Conservation (phyloP, 2,113 vertebrate species). For the Microcebus lehilahytsara region DNA sequence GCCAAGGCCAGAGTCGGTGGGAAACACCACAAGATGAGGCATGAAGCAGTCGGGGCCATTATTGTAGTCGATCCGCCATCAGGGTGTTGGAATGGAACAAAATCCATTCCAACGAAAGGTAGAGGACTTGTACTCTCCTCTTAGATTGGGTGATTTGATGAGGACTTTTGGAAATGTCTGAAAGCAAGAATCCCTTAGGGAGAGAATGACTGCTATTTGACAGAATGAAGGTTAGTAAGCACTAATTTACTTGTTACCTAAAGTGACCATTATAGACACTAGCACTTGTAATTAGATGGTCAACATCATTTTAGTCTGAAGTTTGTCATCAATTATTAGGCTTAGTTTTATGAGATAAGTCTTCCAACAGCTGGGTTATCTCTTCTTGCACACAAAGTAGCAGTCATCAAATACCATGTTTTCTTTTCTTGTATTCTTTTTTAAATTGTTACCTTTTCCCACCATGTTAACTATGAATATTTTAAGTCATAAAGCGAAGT, state of each 20-base stretch:
- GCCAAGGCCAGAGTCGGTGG: background rate
- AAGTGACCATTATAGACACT: background rate
- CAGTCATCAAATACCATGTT: background rate
- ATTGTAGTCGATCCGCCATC: background rate
- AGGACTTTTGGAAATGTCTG: background rate
- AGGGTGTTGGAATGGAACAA: background rate
- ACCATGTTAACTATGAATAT: background rate
- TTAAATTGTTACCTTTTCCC: background rate
- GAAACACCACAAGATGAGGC: background rate
- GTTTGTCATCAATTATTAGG: background rate
- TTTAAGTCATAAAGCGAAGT: conserved; percentile 14
- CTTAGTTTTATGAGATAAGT: background rate
- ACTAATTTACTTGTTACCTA: background rate
- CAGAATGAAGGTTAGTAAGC: background rate
- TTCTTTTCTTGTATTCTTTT: background rate
- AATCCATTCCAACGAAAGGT: background rate
- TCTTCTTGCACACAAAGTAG: background rate
- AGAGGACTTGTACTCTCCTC: too few species aligned
- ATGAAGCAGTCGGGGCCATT: background rate
- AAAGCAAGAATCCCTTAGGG: background rate
- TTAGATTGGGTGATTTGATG: background rate
- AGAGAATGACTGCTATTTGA: background rate
- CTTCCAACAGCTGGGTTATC: background rate
- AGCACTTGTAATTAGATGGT: background rate
- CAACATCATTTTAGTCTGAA: background rate